These are phyloP conservation scores for Tribolium castaneum DNA, from an alignment of 1,140 invertebrate genomes.

Conservation along the genomic window DNA sequence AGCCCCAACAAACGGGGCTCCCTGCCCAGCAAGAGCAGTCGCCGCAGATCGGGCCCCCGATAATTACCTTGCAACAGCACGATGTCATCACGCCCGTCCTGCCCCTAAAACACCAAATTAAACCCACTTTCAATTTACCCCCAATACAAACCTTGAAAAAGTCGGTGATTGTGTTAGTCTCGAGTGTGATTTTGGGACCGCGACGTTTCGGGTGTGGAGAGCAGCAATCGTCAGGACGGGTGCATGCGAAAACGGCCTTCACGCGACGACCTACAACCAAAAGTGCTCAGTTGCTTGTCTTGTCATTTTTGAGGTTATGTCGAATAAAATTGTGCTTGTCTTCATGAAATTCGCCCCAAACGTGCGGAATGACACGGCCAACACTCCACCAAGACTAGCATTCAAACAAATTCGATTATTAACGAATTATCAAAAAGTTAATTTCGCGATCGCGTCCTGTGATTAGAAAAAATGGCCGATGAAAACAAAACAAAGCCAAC, in stretches of 20 bases:
- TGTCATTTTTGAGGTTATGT: neutral
- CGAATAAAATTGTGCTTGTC: neutral
- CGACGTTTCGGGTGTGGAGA: slow-evolving; percentile 24
- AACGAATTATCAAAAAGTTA: too few relatives aligned
- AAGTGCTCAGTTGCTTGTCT: neutral
- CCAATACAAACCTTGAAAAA: neutral
- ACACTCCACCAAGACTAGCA: neutral
- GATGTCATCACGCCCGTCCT: neutral
- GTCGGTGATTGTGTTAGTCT: neutral
- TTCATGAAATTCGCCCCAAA: too few relatives aligned
- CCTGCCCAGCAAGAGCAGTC: neutral
- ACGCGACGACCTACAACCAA: neutral
- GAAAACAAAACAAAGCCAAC: too few relatives aligned
- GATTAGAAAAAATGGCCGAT: neutral
- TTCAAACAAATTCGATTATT: neutral
- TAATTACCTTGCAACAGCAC: neutral
- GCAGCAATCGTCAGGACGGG: neutral
- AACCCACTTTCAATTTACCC: neutral
- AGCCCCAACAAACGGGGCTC: neutral
- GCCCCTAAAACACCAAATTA: neutral
- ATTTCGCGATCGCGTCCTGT: neutral
- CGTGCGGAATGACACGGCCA: too few relatives aligned
- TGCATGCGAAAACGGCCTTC: neutral
- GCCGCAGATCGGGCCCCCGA: neutral
- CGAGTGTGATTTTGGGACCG: neutral